phyloP scores from a whole-genome alignment of 2,797 vertebrate species.

The Scolopax bukidnonensis region DNA sequence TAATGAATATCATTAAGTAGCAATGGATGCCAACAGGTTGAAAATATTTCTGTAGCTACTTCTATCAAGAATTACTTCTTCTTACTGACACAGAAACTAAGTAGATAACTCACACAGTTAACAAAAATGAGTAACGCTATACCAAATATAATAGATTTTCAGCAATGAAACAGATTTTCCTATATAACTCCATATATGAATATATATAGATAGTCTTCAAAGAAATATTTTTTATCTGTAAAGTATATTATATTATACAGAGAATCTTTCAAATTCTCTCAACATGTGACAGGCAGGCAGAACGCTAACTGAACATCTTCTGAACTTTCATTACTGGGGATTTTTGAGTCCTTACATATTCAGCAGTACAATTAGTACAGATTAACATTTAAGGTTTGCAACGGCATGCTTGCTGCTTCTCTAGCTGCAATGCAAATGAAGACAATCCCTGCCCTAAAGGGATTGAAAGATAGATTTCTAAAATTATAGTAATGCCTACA shows the following conservation, averaged over 20 bases:
- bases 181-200: neutral
- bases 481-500: neutral
- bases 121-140: neutral
- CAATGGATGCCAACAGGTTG: neutral
- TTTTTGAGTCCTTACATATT: neutral
- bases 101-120: neutral
- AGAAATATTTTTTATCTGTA: neutral
- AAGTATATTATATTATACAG: neutral
- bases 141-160: neutral
- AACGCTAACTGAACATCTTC: neutral
- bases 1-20: slow-evolving; percentile 13
- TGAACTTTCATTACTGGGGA: neutral
- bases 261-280: neutral
- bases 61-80: neutral
- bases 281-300: rapidly evolving
- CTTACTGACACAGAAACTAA: neutral
- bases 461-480: neutral
- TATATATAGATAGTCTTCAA: neutral
- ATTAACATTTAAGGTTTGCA: neutral
- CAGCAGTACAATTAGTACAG: neutral
- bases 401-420: neutral
- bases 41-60: neutral
- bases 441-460: neutral
- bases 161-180: neutral
- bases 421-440: neutral